Evolutionary conservation across 1,140 invertebrate species (phyloP), one percentile per base, ranked within the genome.

Genomic region (Drosophila paulistorum): DNA sequence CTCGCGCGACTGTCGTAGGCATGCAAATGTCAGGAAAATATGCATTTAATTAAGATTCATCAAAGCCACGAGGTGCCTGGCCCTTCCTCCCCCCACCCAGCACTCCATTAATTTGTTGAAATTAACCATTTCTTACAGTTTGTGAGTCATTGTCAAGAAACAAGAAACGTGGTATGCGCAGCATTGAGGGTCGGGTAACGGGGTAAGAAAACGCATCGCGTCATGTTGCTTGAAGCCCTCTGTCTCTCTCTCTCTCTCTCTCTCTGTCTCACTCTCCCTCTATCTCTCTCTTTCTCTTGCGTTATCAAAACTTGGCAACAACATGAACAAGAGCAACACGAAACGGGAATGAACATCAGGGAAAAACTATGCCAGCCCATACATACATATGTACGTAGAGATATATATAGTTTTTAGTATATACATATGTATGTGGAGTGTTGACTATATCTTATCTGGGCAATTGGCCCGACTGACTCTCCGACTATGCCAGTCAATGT

Each of bases 41-140:
- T 87, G 79, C 79, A 86, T 86, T 79, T 73, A 87, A 79, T 87
- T 87, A 87, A 86, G 83, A 86, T 87, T 76, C 65, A 79, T 82
- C 83, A 82, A 55, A 48, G 35, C 41, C 48, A 60, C 55, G 37
- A 69, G 37, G 3, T 37, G 10, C 1, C 42, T 30, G 26, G 20
- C 26, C 61, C 42, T 35, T 13, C 5, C 45, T 13, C 1, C 35
- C 10, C 9, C 26, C 11, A 61, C 10, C 37, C 37, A 39, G 3
- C 37, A 11, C 11, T 20, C 17, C 17, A 30, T 30, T 30, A 51
- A 51, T 51, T 51, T 11, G 5, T 30, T 17, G 17, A 51, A 51
- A 51, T 65, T 55, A 48, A 20, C 37, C 14, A 37, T 13, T 23
- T 11, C 54, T n/a, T 30, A 68, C 70, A 76, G 74, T 76, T 76